These are phyloP conservation scores for Allygus modestus DNA, from an alignment of 2,888 invertebrate genomes.

Conservation along the genomic window DNA sequence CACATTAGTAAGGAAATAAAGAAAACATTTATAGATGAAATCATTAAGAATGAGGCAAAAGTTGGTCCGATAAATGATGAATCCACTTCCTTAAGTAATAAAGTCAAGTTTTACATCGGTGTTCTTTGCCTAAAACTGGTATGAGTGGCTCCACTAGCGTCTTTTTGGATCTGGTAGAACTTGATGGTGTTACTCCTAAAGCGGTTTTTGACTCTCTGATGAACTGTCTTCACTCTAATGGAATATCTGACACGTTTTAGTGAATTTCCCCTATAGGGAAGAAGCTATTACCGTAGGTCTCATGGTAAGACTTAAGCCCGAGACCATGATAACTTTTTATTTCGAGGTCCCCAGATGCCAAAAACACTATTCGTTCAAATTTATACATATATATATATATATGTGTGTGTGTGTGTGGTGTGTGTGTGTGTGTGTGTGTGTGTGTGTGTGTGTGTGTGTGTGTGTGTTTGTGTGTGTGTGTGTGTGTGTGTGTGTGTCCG, in stretches of 20 bases:
- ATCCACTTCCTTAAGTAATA: conserved; percentile 51
- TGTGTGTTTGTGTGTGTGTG: no score
- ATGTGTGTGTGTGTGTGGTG: no score
- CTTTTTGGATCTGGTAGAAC: conserved; percentile 58
- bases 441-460: no score
- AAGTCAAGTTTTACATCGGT: conserved; percentile 49
- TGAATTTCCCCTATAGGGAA: no score
- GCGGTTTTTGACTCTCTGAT: conserved; percentile 51
- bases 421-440: no score
- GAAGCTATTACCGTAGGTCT: no score
- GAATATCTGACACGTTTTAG: conserved; percentile 47
- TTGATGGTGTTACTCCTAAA: conserved; percentile 52
- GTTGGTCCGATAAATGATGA: conserved; percentile 43
- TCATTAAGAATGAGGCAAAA: conserved; percentile 16
- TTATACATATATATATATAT: no score
- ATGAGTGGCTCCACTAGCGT: conserved; percentile 38
- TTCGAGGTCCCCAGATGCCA: no score
- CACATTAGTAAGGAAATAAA: conserved; percentile 65
- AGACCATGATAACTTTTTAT: no score
- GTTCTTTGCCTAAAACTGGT: conserved; percentile 50
- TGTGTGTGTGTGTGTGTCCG: no score
- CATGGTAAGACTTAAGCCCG: no score
- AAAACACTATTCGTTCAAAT: no score
- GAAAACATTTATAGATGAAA: conserved; percentile 40
- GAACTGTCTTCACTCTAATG: conserved; percentile 55